Base-by-base conservation (phyloP, 2,888 invertebrate genomes). In the Heliconius aoede region DNA sequence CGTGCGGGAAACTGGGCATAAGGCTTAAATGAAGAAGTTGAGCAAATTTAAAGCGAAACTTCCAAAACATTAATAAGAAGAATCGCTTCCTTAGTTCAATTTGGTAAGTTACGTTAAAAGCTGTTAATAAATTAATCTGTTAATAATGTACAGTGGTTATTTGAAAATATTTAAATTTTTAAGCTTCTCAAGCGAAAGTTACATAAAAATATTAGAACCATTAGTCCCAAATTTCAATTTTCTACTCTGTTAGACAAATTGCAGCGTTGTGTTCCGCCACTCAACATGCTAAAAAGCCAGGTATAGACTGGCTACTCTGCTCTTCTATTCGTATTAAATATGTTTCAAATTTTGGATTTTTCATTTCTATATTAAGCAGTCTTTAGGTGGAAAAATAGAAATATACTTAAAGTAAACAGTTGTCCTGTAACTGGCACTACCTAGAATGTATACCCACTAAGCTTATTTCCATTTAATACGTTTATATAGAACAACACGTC, bases 391-490 rank as follows among this genome's bases (percentile, higher is more conserved):
- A 7, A 55, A n/a, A 1, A 21, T 55, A n/a, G 7, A n/a, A 55
- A n/a, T n/a, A n/a, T 3, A n/a, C 9, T n/a, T 13, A 21, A 51
- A 51, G 21, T 21, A 18, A 5, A 2, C 0, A 18, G 46, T 68
- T 55, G 69, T 68, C 80, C 83, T 82, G 60, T 84, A 3, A 67
- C 82, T 85, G 82, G 74, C 1, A 28, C 80, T 79, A 40, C 30
- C 32, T 68, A 32, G n/a, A n/a, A n/a, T n/a, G 40, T 46, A 87
- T 85, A 86, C 4, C 13, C 85, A 83, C 80, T 84, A 82, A 84
- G 82, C 87, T 89, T 85, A 85, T 85, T 86, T 84, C 88, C 90
- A 89, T 90, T 91, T 91, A 91, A 92, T 92, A 91, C 91, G 90
- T 90, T 92, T 92, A 92, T 91, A 91, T 91, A 90, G 51, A 62